These are phyloP conservation scores for Andrena chrysosceles DNA, from an alignment of 2,888 invertebrate species.

Conservation along the genomic window DNA sequence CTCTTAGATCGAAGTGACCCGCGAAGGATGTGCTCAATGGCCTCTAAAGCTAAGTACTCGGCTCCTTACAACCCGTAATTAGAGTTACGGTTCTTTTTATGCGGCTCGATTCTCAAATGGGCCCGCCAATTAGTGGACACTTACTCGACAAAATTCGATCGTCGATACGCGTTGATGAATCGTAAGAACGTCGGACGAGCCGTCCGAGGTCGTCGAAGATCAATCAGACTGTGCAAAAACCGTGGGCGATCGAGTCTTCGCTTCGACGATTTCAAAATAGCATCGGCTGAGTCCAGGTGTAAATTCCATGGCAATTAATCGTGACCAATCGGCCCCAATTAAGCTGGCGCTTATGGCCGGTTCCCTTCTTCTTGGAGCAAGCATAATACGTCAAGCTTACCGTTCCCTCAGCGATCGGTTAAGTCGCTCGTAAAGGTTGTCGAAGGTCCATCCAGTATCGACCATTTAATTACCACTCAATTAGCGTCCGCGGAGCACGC, in stretches of 20 bases:
- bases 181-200: not conserved
- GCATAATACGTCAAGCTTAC: conserved; percentile 8
- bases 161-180: not conserved
- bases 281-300: not conserved
- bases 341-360: conserved; percentile 15
- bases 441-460: not conserved
- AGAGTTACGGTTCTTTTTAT: conserved; percentile 23
- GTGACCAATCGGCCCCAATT: conserved; percentile 20
- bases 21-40: not conserved
- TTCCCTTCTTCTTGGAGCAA: not conserved
- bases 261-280: not conserved
- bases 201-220: not conserved
- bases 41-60: conserved; percentile 19
- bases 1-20: not conserved
- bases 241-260: not conserved
- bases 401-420: not conserved
- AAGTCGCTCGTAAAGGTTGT: conserved; percentile 7
- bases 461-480: conserved; percentile 4
- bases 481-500: not conserved
- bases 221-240: not conserved
- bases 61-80: conserved; percentile 33
- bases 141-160: not conserved
- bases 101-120: not conserved
- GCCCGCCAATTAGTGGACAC: conserved; percentile 7
- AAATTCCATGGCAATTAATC: conserved; percentile 18